Percentiles rank a stretch among this genome's conserved stretches.
phyloP scores from a whole-genome alignment of 2,888 invertebrate genomes.

The Rhingia rostrata region DNA sequence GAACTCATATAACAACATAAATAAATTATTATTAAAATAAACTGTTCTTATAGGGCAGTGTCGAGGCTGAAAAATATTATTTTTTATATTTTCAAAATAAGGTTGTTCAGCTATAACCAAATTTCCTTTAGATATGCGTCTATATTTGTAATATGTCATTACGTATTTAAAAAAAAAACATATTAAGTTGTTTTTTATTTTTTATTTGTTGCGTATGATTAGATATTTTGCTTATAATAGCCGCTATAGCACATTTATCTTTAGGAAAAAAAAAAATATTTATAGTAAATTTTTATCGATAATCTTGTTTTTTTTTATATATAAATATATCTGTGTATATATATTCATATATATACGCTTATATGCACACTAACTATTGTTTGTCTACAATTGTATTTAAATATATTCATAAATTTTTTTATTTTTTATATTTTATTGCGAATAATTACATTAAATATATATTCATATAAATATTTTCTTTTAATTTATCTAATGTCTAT shows the following conservation, averaged over 20 bases:
- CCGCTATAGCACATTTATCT: slow-evolving; percentile 38
- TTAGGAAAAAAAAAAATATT: slow-evolving; percentile 20
- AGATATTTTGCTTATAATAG: slow-evolving; percentile 16
- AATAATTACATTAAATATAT: slow-evolving; percentile 14
- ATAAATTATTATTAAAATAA: slow-evolving; percentile 11
- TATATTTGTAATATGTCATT: slow-evolving; percentile 14
- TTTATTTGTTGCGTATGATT: neutral
- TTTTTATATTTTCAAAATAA: slow-evolving; percentile 18
- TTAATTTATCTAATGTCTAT: slow-evolving; percentile 22
- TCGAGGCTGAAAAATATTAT: slow-evolving; percentile 44
- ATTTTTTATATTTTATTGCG: slow-evolving; percentile 11
- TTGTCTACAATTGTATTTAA: neutral
- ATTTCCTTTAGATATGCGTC: slow-evolving; percentile 43
- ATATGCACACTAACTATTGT: neutral
- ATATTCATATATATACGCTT: slow-evolving; percentile 7
- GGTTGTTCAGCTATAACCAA: slow-evolving; percentile 7
- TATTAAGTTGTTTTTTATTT: slow-evolving; percentile 15
- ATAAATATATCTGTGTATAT: slow-evolving; percentile 10
- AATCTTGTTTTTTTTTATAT: slow-evolving; percentile 11
- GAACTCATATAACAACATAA: neutral
- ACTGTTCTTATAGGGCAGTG: slow-evolving; percentile 59
- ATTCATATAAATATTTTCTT: slow-evolving; percentile 39
- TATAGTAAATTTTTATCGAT: neutral
- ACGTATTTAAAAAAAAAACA: slow-evolving; percentile 34
- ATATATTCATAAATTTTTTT: slow-evolving; percentile 22